phyloP scores from a whole-genome alignment of 2,113 vertebrate genomes.

The Cathartes aura region DNA sequence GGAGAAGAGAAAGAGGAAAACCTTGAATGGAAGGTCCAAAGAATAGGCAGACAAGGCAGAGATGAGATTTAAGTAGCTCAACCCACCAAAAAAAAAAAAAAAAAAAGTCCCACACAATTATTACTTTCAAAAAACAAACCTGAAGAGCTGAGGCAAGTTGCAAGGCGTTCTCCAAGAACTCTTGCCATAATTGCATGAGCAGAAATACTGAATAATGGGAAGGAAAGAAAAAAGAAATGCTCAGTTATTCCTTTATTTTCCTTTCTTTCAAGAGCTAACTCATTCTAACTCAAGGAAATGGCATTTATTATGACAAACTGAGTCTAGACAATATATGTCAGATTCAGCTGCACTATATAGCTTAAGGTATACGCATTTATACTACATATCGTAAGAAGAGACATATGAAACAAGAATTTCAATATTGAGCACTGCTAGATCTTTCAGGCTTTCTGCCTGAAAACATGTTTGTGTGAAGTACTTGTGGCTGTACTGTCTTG shows the following conservation, averaged over 20 bases:
- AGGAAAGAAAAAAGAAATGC: neutral
- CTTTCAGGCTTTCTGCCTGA: neutral
- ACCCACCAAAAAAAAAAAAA: neutral
- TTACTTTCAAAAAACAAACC: neutral
- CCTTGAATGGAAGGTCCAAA: neutral
- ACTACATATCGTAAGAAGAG: neutral
- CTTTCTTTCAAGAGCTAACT: neutral
- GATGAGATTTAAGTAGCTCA: neutral
- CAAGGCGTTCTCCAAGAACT: neutral
- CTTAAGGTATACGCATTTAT: neutral
- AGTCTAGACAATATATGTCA: conserved; percentile 33
- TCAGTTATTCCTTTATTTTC: neutral
- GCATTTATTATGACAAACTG: conserved; percentile 31
- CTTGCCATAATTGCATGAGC: neutral
- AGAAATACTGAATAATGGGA: neutral
- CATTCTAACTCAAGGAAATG: neutral
- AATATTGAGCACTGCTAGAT: neutral
- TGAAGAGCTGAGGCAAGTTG: neutral
- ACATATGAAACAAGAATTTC: neutral
- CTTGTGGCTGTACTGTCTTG: neutral
- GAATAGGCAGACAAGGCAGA: neutral
- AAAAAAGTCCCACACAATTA: neutral
- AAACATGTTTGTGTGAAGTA: neutral
- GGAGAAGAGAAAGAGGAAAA: neutral
- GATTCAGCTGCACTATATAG: neutral